Evolutionary conservation across 2,888 invertebrate species (phyloP), one percentile per base, ranked within the genome.

Genomic region (Cheilosia scutellata): DNA sequence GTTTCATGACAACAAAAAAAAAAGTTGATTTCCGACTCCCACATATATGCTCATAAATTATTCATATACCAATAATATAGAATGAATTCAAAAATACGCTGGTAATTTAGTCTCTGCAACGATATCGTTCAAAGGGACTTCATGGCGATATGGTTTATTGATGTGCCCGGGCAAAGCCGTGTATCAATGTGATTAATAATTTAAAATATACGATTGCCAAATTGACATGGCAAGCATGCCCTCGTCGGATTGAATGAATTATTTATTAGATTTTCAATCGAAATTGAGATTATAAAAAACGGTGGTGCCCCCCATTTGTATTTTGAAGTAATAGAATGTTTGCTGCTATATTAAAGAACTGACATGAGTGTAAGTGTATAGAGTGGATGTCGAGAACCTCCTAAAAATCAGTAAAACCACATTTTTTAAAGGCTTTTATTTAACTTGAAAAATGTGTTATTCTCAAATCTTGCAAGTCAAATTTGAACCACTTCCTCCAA

Each of bases 31-130:
- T 20, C 53, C 55, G 33, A 33, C 42, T 55, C 44, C 63, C 51
- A 44, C 31, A 74, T n/a, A n/a, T 20, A 20, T 20, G 20, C 63
- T 57, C 37, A 75, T 75, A 75, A 65, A 75, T 75, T 47, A 75
- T 75, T 75, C 65, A 75, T 75, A 29, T 11, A 37, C 11, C 57
- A 65, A 49, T 47, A 57, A 75, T 57, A 47, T 27, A 6, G 40
- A 65, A 65, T 2, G 47, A 47, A 37, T 75, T 63, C n/a, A 7
- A 16, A 47, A 63, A 65, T 74, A 57, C 47, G 62, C 47, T 55
- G 47, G 33, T 42, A 29, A 65, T 25, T 33, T 37, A 37, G 42
- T 40, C 47, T n/a, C 25, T 31, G 13, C 25, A n/a, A 53, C 40
- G 20, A 25, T 31, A 31, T 4, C 31, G 42, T 53, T 53, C 55